A percentile compares a stretch with the other conserved stretches of the same genome.
Conservation (phyloP, 2,797 vertebrate species). For the Chiroxiphia lanceolata region DNA sequence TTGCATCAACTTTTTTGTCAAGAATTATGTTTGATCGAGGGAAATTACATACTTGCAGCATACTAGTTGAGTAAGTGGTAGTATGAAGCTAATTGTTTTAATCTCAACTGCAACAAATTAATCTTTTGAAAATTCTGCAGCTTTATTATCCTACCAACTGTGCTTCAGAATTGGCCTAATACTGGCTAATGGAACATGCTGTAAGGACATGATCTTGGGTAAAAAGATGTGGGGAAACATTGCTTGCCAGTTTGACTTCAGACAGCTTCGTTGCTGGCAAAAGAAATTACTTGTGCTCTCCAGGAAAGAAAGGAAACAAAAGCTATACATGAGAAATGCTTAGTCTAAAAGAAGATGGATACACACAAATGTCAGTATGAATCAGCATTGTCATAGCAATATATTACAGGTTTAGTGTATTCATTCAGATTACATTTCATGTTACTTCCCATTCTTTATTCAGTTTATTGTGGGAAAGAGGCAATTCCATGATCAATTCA, state of each 20-base stretch:
- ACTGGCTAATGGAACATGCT: background rate
- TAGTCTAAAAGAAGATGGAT: background rate
- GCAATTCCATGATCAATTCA: background rate
- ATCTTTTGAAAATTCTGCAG: background rate
- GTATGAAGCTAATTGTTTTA: background rate
- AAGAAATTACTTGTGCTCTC: background rate
- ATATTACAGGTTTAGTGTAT: background rate
- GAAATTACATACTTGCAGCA: background rate
- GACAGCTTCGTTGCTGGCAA: background rate
- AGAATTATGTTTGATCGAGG: background rate
- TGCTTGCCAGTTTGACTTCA: background rate
- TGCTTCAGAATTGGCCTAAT: background rate
- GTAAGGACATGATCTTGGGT: background rate
- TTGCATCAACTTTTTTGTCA: background rate
- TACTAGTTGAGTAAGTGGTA: background rate
- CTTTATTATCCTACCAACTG: background rate
- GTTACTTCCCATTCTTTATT: background rate
- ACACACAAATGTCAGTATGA: rapidly evolving
- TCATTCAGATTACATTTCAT: background rate
- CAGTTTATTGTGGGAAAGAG: background rate
- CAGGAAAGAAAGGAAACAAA: background rate
- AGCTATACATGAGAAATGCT: background rate
- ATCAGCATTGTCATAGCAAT: background rate
- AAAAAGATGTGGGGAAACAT: background rate
- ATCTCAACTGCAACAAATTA: background rate